Evolutionary conservation across 2,113 vertebrate genomes (phyloP).

Genomic region (Vulpes ferrilata): DNA sequence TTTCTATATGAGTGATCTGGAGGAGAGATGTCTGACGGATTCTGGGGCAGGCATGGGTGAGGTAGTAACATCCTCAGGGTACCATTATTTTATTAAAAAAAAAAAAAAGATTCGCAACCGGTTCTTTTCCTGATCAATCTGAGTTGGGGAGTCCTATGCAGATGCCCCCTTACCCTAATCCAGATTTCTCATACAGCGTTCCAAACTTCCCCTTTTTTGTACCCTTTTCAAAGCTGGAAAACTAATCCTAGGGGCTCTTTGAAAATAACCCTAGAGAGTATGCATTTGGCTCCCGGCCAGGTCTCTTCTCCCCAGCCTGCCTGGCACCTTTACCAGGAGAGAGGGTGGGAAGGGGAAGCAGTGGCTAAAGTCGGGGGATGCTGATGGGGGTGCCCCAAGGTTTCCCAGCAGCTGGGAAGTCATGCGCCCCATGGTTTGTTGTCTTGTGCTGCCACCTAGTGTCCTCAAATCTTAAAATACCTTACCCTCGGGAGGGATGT

Average conservation of each 20-base stretch:
- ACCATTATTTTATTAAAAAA: background rate
- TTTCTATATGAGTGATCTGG: background rate
- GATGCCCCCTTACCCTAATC: background rate
- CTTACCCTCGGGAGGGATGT: background rate
- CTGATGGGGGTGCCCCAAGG: rapidly evolving
- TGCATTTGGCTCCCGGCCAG: background rate
- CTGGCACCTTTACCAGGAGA: background rate
- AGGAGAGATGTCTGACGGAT: background rate
- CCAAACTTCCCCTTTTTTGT: background rate
- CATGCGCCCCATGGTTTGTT: background rate
- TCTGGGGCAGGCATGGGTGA: background rate
- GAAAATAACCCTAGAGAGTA: background rate
- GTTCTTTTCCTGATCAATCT: background rate
- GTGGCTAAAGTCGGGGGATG: background rate
- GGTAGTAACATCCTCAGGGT: background rate
- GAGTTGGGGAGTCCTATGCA: background rate
- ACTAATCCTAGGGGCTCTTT: background rate
- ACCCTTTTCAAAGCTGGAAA: background rate
- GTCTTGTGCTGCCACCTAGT: slow-evolving; percentile 77
- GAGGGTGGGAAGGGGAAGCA: background rate
- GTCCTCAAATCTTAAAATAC: background rate
- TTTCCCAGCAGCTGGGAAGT: background rate
- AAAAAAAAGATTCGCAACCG: background rate
- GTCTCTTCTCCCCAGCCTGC: background rate
- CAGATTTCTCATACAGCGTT: background rate